Conservation (phyloP, 2,797 vertebrate species). For the Pangasius krempfi region DNA sequence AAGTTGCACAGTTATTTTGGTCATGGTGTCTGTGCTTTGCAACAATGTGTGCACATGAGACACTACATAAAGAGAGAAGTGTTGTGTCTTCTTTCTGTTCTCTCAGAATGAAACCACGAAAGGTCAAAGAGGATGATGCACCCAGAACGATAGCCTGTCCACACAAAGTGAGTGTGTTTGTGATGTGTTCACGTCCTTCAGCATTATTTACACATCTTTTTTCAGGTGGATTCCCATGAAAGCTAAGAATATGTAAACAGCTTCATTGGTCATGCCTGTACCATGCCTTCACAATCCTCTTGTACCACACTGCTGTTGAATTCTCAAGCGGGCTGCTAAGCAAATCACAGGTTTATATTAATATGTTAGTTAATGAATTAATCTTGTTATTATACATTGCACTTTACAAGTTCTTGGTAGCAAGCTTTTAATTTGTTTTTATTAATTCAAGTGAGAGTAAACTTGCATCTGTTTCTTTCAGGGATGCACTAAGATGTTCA, state of each 20-base stretch:
- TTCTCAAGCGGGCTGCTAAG: background rate
- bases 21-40: background rate
- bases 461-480: conserved; percentile 56
- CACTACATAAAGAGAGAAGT: background rate
- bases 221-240: background rate
- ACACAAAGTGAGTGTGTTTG: conserved; percentile 91
- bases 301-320: background rate
- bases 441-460: background rate
- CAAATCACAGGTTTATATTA: background rate
- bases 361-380: background rate
- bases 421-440: background rate
- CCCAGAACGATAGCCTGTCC: conserved; percentile 99
- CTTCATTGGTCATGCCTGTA: no score
- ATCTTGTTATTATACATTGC: background rate
- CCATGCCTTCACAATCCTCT: background rate
- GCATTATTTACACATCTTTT: background rate
- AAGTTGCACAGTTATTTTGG: background rate
- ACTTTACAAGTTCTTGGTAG: background rate
- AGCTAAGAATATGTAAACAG: background rate
- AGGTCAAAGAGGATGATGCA: conserved; percentile 98
- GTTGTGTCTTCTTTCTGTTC: conserved; percentile 13
- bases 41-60: background rate
- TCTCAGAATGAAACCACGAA: conserved; percentile 97
- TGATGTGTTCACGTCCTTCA: background rate
- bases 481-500: conserved; percentile 99